Evolutionary conservation across 2,888 invertebrate genomes (phyloP).

Genomic region (Uloborus plumipes): DNA sequence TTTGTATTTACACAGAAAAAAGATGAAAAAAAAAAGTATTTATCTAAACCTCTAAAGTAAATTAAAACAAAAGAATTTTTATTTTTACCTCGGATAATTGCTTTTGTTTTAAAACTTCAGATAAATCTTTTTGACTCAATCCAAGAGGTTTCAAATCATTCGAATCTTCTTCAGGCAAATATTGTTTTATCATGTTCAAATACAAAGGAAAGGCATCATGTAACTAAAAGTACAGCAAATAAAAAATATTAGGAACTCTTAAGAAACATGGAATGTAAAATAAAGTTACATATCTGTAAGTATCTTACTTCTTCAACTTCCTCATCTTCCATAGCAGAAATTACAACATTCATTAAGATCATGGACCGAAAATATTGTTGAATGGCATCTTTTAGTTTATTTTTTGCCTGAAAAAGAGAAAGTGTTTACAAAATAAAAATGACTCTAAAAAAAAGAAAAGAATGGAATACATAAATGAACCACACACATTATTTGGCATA

Average conservation of each 20-base stretch:
- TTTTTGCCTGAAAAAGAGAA: conserved; percentile 4
- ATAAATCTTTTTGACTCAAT: not conserved
- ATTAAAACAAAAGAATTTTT: no score
- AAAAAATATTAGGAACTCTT: not conserved
- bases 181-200: not conserved
- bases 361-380: not conserved
- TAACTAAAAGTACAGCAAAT: not conserved
- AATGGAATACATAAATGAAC: no score
- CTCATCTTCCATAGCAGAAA: no score
- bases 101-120: not conserved
- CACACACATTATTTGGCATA: no score
- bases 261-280: not conserved
- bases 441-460: no score
- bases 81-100: no score
- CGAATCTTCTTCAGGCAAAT: conserved; percentile 3
- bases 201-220: not conserved
- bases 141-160: not conserved
- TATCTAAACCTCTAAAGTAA: no score
- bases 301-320: not conserved
- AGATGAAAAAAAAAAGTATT: no score
- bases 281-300: not conserved
- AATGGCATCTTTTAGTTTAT: not conserved
- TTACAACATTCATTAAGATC: no score
- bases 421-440: not conserved
- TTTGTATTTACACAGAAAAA: no score